These are phyloP conservation scores for Rhopilema esculentum DNA, from an alignment of 30 jellyfish, hydroid and myxozoan genomes.

Conservation along the genomic window DNA sequence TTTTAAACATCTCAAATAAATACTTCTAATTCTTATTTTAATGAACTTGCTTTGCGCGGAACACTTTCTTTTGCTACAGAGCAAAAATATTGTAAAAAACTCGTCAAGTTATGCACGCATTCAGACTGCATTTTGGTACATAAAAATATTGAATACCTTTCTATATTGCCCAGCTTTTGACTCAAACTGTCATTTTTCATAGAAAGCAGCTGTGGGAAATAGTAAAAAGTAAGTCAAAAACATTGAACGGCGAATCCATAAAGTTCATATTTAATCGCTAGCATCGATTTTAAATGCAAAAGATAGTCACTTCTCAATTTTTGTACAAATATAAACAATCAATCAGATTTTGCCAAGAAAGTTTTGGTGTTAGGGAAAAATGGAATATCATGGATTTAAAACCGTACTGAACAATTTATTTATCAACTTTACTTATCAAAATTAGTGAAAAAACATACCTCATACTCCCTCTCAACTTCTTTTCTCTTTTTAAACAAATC, in stretches of 20 bases:
- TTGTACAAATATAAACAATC: no score
- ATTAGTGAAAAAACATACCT: conserved; percentile 10
- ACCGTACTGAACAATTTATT: no score
- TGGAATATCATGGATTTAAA: no score
- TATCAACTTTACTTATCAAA: background rate
- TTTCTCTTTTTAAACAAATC: conserved; percentile 51
- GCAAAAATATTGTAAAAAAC: no score
- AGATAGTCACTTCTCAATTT: background rate
- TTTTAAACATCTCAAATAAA: no score
- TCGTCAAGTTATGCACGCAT: no score
- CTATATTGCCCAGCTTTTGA: conserved; percentile 81
- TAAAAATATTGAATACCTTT: conserved; percentile 52
- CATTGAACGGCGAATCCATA: no score
- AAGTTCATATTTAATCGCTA: background rate
- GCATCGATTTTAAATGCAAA: background rate
- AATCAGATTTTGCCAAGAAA: no score
- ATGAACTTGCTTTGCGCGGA: no score
- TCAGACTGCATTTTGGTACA: background rate
- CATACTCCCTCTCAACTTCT: conserved; percentile 55
- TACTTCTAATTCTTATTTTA: no score
- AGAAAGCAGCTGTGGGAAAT: conserved; percentile 54
- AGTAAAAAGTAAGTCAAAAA: background rate
- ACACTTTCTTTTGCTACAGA: no score
- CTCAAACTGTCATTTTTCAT: conserved; percentile 76
- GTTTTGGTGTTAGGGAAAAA: no score